Evolutionary conservation across 2,888 invertebrate genomes (phyloP), one percentile per base, ranked within the genome.

Genomic region (Psylliodes chrysocephalus): DNA sequence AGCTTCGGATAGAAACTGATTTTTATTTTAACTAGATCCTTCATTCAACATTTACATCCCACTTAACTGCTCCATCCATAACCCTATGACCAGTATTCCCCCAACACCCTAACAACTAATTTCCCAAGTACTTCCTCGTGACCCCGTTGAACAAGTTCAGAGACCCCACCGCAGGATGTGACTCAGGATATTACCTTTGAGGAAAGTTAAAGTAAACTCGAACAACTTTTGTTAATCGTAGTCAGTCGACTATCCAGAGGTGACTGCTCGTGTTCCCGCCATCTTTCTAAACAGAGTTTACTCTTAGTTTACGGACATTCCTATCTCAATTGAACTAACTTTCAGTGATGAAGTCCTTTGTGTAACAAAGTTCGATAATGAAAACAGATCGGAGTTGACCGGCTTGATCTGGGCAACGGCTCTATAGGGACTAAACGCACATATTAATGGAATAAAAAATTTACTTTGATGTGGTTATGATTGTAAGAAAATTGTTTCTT

Each of bases 321-420:
- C 64, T 42, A 59, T 60, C 57, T 38, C 49, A 59, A 59, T 63
- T 56, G 53, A 44, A 33, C 51, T 17, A 64, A 60, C 56, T 64
- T 55, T 17, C n/a, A 38, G 49, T 64, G 56, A 64, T 64, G 60
- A 60, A 64, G 64, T 64, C 64, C 64, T 64, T 64, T 64, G 64
- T 56, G 56, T 44, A 52, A 40, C 56, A 52, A 64, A 64, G 60
- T 64, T 64, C 52, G 60, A 52, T 64, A 64, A 64, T 64, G 64
- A 64, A 64, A 60, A 64, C 60, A 60, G 60, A 64, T 64, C 35
- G 52, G 28, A 60, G 55, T 55, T 54, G 61, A 47, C 61, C 46
- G 33, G 18, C 42, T 7, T 42, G 42, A 42, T 18, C 18, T 10
- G 8, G 8, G 42, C 42, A 7, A 7, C 3, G 12, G 42, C 42